Percentiles rank a stretch among this genome's conserved stretches.
These are phyloP conservation scores for Anguilla pacifica DNA, from an alignment of 2,797 vertebrate species.

Conservation along the genomic window DNA sequence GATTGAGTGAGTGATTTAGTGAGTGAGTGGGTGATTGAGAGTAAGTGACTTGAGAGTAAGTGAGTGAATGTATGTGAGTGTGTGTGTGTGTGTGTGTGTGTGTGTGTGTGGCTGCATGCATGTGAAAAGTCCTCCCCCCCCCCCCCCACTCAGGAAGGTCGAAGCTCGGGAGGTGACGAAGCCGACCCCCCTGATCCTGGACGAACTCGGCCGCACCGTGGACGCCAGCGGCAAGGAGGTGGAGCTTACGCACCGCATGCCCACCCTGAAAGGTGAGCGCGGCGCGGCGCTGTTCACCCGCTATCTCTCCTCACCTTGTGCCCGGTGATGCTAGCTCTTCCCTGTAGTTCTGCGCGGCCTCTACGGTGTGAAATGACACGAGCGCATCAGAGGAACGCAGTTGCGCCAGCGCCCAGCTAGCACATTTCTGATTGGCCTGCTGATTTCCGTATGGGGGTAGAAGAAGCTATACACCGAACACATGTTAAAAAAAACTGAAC, in stretches of 20 bases:
- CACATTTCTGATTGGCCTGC: neutral
- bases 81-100: neutral
- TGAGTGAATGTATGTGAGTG: neutral
- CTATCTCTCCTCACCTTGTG: neutral
- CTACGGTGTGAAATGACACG: neutral
- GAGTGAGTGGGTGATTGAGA: too few species aligned
- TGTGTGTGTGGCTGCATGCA: neutral
- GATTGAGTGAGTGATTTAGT: too few species aligned
- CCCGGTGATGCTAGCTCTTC: neutral
- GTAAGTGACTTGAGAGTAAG: neutral
- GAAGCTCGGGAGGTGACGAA: conserved; percentile 92
- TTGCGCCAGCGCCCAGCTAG: neutral
- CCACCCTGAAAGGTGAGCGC: conserved; percentile 84
- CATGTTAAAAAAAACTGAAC: neutral
- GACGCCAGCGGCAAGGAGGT: conserved; percentile 94
- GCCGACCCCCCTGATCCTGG: conserved; percentile 93
- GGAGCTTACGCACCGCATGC: conserved; percentile 96
- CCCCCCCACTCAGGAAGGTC: conserved; percentile 79
- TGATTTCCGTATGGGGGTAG: neutral
- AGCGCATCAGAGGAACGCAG: neutral
- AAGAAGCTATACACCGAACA: neutral
- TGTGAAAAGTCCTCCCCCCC: neutral
- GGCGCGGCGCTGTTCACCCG: neutral
- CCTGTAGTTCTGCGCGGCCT: neutral
- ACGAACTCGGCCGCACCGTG: conserved; percentile 92